These are phyloP conservation scores for Capreolus pygargus DNA, from an alignment of 2,113 vertebrate genomes.

Conservation along the genomic window DNA sequence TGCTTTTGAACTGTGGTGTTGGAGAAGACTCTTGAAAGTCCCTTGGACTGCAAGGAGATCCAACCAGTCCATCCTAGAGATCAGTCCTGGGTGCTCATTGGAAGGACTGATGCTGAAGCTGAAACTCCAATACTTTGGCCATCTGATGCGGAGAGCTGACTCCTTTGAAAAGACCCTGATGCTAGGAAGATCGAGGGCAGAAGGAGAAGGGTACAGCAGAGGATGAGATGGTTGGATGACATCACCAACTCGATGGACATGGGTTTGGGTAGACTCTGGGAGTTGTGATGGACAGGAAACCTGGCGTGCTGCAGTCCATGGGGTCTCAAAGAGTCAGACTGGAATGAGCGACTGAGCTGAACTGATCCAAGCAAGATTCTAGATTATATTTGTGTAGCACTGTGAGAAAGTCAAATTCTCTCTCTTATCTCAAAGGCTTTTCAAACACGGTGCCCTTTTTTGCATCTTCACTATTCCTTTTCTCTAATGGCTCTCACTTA, in stretches of 20 bases:
- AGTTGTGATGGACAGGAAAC: not conserved
- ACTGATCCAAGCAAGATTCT: not conserved
- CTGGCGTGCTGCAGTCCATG: not conserved
- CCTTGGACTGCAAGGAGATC: not conserved
- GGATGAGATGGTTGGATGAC: not conserved
- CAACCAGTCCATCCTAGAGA: not conserved
- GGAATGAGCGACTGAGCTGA: fast-evolving
- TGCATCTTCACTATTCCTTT: not conserved
- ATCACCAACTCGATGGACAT: fast-evolving
- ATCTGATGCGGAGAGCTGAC: not conserved
- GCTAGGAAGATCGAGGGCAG: not conserved
- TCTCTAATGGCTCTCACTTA: not conserved
- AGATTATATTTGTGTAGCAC: fast-evolving
- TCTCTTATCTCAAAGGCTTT: not conserved
- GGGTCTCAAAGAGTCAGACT: not conserved
- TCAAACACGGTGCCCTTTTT: fast-evolving
- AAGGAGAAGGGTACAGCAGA: not conserved
- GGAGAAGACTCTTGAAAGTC: not conserved
- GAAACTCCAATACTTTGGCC: not conserved
- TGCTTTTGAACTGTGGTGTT: not conserved
- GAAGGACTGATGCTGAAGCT: not conserved
- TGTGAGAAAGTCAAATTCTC: not conserved
- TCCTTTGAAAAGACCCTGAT: not conserved
- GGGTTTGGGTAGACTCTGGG: not conserved
- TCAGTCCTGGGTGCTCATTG: not conserved